Conservation (phyloP, 2,797 vertebrate genomes). For the Yasuhikotakia modesta region DNA sequence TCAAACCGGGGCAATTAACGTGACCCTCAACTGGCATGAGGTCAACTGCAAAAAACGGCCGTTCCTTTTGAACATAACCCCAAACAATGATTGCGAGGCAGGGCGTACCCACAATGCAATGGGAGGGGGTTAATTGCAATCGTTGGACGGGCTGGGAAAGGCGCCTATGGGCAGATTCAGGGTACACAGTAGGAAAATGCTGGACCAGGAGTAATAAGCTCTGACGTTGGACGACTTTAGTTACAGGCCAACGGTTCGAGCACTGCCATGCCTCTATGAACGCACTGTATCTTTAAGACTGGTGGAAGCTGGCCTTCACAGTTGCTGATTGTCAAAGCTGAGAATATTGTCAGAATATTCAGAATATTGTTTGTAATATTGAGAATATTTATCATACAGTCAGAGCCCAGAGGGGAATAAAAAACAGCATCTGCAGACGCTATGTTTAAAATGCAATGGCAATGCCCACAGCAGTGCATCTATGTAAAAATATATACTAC, state of each 20-base stretch:
- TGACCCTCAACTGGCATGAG: conserved; percentile 41
- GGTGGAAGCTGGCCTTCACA: conserved; percentile 17
- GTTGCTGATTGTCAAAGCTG: background rate
- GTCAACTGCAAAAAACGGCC: conserved; percentile 23
- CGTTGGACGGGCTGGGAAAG: conserved; percentile 25
- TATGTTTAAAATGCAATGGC: background rate
- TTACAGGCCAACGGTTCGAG: conserved; percentile 9
- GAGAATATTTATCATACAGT: background rate
- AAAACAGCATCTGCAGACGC: background rate
- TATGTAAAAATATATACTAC: background rate
- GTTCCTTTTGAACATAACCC: conserved; percentile 25
- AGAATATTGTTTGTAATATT: background rate
- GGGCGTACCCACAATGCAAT: conserved; percentile 14
- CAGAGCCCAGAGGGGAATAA: background rate
- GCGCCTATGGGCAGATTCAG: conserved; percentile 28
- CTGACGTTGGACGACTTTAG: conserved; percentile 23
- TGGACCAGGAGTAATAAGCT: conserved; percentile 39
- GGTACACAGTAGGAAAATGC: conserved; percentile 12
- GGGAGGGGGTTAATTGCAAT: conserved; percentile 48
- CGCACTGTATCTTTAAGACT: background rate
- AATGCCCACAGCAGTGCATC: background rate
- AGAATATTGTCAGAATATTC: background rate
- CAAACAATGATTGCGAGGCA: conserved; percentile 25
- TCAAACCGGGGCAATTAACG: conserved; percentile 43
- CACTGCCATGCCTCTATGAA: background rate